Evolutionary conservation across 2,113 vertebrate species (phyloP).

Genomic region (Willisornis vidua): DNA sequence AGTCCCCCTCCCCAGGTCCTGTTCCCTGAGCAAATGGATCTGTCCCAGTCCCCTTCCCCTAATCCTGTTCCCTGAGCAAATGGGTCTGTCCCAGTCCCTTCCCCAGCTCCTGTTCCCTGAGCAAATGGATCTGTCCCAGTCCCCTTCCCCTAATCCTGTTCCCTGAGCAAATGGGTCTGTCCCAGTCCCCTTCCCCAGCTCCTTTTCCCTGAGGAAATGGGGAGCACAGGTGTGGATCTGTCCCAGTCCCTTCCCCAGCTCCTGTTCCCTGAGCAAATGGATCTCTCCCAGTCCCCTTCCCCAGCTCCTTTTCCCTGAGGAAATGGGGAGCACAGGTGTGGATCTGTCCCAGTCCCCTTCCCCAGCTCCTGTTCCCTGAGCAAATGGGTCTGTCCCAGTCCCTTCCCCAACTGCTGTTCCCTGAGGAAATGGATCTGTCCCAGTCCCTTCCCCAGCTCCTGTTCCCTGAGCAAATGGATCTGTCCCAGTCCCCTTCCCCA

Average conservation of each 20-base stretch:
- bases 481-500: too few species aligned
- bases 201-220: accelerated
- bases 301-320: background rate
- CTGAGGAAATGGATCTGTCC: background rate
- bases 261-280: background rate
- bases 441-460: background rate
- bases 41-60: background rate
- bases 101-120: too few species aligned
- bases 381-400: too few species aligned
- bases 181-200: background rate
- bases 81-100: too few species aligned
- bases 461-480: background rate
- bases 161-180: background rate
- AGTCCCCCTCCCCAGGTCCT: accelerated
- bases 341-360: background rate
- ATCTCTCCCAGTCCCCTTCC: background rate
- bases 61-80: background rate
- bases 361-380: background rate
- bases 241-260: background rate
- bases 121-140: background rate
- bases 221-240: too few species aligned
- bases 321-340: too few species aligned
- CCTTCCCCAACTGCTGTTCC: too few species aligned
- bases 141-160: background rate
- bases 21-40: background rate